A percentile compares a stretch with the other conserved stretches of the same genome.
phyloP scores from a whole-genome alignment of 2,888 invertebrate genomes.

The Epistrophe eligans region DNA sequence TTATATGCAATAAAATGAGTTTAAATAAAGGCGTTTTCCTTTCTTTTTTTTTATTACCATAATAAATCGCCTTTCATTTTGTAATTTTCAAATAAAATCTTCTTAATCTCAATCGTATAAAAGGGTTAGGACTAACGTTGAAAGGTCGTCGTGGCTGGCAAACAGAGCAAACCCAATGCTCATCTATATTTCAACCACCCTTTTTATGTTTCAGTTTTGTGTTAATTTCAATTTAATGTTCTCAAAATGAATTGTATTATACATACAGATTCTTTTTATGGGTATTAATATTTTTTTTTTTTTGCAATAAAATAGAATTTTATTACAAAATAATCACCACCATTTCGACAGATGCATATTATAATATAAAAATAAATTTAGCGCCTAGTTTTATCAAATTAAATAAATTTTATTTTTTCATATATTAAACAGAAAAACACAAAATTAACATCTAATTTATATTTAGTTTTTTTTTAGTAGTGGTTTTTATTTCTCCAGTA shows the following conservation, averaged over 20 bases:
- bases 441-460: constrained; percentile 56
- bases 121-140: constrained; percentile 29
- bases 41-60: constrained; percentile 54
- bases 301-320: constrained; percentile 27
- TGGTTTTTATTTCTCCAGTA: not conserved
- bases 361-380: constrained; percentile 28
- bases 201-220: constrained; percentile 52
- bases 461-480: constrained; percentile 2
- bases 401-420: constrained; percentile 16
- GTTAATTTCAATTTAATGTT: constrained; percentile 67
- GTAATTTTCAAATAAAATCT: constrained; percentile 45
- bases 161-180: not conserved
- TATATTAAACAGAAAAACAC: constrained; percentile 53
- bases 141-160: constrained; percentile 3
- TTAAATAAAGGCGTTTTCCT: constrained; percentile 52
- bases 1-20: constrained; percentile 27
- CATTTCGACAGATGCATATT: constrained; percentile 38
- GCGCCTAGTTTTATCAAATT: constrained; percentile 48
- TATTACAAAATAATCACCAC: constrained; percentile 22
- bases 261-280: constrained; percentile 38
- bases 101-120: constrained; percentile 27
- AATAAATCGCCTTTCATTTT: constrained; percentile 60
- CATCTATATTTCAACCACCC: constrained; percentile 22
- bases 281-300: constrained; percentile 50
- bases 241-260: constrained; percentile 2